Base-by-base conservation (phyloP, 2,888 invertebrate genomes). In the Drosophila affinis region DNA sequence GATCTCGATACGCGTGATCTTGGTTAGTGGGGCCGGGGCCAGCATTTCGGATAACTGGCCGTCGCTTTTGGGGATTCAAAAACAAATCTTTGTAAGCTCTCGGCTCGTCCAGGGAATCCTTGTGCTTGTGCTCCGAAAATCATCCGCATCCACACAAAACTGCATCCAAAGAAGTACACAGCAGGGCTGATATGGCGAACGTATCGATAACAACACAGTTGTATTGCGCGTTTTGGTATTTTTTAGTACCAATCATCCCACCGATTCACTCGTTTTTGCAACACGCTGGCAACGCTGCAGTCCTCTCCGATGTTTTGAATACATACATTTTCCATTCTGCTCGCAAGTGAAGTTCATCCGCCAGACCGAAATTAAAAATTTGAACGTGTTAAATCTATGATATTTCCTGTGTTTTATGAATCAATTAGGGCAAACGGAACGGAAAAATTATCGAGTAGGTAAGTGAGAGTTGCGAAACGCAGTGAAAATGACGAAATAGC, bases 311-410 rank as follows among this genome's bases (percentile, higher is more conserved):
- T 73, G 63, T 71, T 61, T 78, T 77, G 77, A 81, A 82, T 85
- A 83, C 78, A 83, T 78, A 82, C 83, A 81, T 79, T 85, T 83
- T 83, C 75, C 83, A 72, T 83, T 83, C 80, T 80, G 80, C 83
- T 83, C 83, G 86, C 83, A 77, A 83, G 75, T 79, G 75, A 71
- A 81, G 84, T 76, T 82, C 78, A 62, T 67, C 72, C 67, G 67
- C 73, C 74, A 74, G 83, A 75, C 81, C 82, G 81, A 82, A 85
- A 79, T 79, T 78, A 77, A 74, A 72, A 71, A 72, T 78, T 75
- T 75, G 76, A 77, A 77, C 77, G 78, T 75, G 74, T 63, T 44
- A 63, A 70, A 76, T 68, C 75, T 75, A 63, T 78, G 71, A 73
- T 75, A 78, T 77, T 83, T 68, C 75, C 68, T 77, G 72, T 62